Conservation (phyloP, 2,113 vertebrate genomes). For the Sula dactylatra region DNA sequence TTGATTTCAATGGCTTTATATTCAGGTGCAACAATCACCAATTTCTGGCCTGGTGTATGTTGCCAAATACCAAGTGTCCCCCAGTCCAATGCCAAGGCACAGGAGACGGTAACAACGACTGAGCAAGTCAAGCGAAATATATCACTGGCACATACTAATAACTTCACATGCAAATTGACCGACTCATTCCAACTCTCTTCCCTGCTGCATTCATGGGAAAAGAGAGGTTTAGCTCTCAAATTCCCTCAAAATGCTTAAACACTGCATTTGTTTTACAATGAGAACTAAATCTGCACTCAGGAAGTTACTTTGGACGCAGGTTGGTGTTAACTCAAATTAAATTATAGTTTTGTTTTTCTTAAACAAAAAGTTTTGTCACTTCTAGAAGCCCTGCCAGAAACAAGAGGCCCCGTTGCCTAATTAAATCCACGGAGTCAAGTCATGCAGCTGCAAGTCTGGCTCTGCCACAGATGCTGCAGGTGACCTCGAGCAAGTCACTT, state of each 20-base stretch:
- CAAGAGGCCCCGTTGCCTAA: neutral
- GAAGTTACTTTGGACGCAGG: neutral
- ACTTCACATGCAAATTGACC: neutral
- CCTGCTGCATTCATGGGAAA: neutral
- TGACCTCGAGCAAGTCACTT: neutral
- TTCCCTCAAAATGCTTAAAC: neutral
- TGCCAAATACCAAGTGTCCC: neutral
- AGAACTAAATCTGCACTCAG: neutral
- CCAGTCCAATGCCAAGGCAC: neutral
- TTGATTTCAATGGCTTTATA: neutral
- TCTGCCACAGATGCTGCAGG: neutral
- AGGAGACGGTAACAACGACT: neutral
- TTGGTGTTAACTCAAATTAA: neutral
- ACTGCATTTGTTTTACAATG: neutral
- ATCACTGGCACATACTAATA: neutral
- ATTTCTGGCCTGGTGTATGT: neutral
- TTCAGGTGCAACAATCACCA: neutral
- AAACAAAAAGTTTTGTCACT: neutral
- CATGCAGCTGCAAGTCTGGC: rapidly evolving
- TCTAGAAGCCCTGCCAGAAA: neutral
- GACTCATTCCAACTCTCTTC: neutral
- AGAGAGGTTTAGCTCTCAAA: neutral
- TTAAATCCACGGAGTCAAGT: neutral
- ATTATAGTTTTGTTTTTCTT: neutral
- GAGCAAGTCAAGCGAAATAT: neutral